Conservation (phyloP, 2,888 invertebrate genomes). For the Orchesellides sinensis region DNA sequence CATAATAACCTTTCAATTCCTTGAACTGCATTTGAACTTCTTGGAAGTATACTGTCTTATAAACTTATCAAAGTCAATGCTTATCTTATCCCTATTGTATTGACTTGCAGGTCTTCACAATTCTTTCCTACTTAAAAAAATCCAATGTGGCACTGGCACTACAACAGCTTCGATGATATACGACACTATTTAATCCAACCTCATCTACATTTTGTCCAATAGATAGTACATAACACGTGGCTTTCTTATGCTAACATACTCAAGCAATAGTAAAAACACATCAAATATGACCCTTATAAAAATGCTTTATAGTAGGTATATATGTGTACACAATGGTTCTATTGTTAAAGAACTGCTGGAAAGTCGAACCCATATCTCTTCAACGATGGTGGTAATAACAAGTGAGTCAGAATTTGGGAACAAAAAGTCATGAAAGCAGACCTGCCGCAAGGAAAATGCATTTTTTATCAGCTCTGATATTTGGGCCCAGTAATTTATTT, state of each 20-base stretch:
- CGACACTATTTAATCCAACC: constrained; percentile 60
- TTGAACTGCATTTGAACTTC: not conserved
- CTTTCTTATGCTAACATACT: not conserved
- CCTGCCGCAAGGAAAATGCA: too few relatives aligned
- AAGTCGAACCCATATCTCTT: constrained; percentile 12
- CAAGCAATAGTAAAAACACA: too few relatives aligned
- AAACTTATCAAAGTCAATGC: constrained; percentile 29
- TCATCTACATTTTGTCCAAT: constrained; percentile 57
- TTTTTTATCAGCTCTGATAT: constrained; percentile 56
- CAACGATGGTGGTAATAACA: constrained; percentile 41
- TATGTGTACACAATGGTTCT: too few relatives aligned
- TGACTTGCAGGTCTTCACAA: constrained; percentile 54
- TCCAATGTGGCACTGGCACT: constrained; percentile 23
- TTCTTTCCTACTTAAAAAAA: constrained; percentile 10
- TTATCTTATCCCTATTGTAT: constrained; percentile 49
- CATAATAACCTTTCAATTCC: constrained; percentile 36
- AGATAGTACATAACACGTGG: constrained; percentile 22
- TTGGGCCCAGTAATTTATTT: constrained; percentile 56
- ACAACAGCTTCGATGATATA: constrained; percentile 48
- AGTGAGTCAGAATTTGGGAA: not conserved
- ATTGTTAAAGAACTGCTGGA: too few relatives aligned
- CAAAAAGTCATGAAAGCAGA: constrained; percentile 1
- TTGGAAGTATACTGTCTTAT: not conserved
- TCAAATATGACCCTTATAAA: too few relatives aligned
- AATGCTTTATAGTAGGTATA: too few relatives aligned